Base-by-base conservation (phyloP, 2,888 invertebrate species). In the Diarsia mendica region DNA sequence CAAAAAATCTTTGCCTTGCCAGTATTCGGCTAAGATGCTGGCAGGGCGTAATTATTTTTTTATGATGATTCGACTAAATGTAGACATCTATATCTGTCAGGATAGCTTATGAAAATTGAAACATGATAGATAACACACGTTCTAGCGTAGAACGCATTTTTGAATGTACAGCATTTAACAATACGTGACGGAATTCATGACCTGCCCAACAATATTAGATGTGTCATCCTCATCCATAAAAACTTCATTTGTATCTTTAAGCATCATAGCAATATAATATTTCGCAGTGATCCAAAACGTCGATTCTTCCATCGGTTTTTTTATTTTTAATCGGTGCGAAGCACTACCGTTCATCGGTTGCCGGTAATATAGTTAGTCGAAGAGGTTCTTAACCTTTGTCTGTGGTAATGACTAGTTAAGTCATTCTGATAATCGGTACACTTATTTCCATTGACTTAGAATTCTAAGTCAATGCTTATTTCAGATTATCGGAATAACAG, bases 351-450 rank as follows among this genome's bases (percentile, higher is more conserved):
- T 83, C 66, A 67, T 77, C 64, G 65, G 76, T 76, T 75, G 73
- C 67, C 73, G 68, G 72, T 79, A 70, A 84, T 74, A 76, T 82
- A 79, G 80, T 81, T 77, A 83, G 70, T 75, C 74, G 77, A 80
- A 60, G 85, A 87, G 91, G 89, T 90, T 87, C 82, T 90, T 91
- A 87, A 90, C 90, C 90, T 89, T 87, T 77, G 83, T 75, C 53
- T 72, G 79, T 51, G 66, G 79, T 83, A 80, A 80, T 81, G 67
- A 82, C 75, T 87, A 72, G 80, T 80, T 86, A 86, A 78, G 77
- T 88, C 70, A 83, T 84, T 87, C 72, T 51, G 79, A 72, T 87
- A 78, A 79, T 80, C 44, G n/a, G 48, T 67, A 20, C 46, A 66
- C 65, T 74, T 79, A 74, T 84, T 81, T 78, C 11, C n/a, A n/a